Conservation (phyloP, 2,888 invertebrate species). For the Spisula subtruncata region DNA sequence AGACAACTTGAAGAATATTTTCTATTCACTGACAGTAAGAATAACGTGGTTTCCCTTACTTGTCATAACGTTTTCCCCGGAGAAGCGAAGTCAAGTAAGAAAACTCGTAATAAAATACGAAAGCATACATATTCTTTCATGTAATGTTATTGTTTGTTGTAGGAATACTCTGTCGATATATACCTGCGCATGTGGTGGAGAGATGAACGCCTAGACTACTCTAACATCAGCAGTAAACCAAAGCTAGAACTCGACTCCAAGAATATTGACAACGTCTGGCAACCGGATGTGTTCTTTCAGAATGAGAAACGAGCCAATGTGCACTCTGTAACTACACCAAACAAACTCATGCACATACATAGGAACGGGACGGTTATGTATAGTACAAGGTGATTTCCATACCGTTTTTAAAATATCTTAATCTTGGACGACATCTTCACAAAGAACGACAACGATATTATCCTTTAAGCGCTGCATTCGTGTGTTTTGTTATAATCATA, state of each 20-base stretch:
- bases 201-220: conserved; percentile 46
- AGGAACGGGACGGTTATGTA: conserved; percentile 58
- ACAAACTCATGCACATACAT: conserved; percentile 56
- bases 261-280: conserved; percentile 50
- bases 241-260: conserved; percentile 54
- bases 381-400: conserved; percentile 52
- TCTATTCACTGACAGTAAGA: conserved; percentile 85
- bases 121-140: too few relatives aligned
- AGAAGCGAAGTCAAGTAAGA: too few relatives aligned
- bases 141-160: too few relatives aligned
- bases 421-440: too few relatives aligned
- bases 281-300: conserved; percentile 55
- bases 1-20: conserved; percentile 80
- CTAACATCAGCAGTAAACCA: neutral
- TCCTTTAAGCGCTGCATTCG: too few relatives aligned
- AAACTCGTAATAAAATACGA: too few relatives aligned
- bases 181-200: conserved; percentile 45
- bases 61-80: too few relatives aligned
- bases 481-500: too few relatives aligned
- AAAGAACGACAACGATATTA: too few relatives aligned
- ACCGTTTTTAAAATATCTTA: too few relatives aligned
- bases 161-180: conserved; percentile 57
- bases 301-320: conserved; percentile 57
- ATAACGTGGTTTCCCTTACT: neutral
- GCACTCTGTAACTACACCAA: conserved; percentile 53